These are phyloP conservation scores for Leptinotarsa undecemlineata DNA, from an alignment of 1,140 invertebrate species.

Conservation along the genomic window DNA sequence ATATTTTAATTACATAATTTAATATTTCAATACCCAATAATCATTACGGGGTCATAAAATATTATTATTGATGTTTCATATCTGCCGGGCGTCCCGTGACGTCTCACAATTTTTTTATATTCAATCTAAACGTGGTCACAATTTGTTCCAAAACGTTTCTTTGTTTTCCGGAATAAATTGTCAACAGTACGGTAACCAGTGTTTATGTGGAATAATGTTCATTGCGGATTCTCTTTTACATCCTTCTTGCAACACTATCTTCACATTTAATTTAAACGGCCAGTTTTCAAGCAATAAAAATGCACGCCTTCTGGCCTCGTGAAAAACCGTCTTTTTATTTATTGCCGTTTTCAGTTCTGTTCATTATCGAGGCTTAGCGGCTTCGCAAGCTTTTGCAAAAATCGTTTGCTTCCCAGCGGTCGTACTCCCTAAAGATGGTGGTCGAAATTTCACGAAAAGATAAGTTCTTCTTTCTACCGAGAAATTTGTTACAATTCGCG, in stretches of 20 bases:
- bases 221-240: slow-evolving; percentile 43
- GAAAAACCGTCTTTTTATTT: slow-evolving; percentile 57
- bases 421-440: slow-evolving; percentile 25
- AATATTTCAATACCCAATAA: too few species aligned
- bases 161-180: slow-evolving; percentile 3
- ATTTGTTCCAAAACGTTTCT: background rate
- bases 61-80: too few species aligned
- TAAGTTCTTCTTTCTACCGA: slow-evolving; percentile 49
- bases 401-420: slow-evolving; percentile 17
- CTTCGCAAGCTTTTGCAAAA: background rate
- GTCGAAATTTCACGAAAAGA: slow-evolving; percentile 35
- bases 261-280: slow-evolving; percentile 57
- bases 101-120: background rate
- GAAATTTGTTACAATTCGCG: slow-evolving; percentile 53
- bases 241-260: slow-evolving; percentile 52
- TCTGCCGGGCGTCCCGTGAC: too few species aligned
- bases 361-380: slow-evolving; percentile 33
- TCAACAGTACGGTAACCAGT: slow-evolving; percentile 38
- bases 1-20: too few species aligned
- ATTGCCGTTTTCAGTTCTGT: slow-evolving; percentile 41
- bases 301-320: slow-evolving; percentile 56
- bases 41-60: too few species aligned
- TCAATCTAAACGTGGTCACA: background rate
- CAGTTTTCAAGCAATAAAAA: slow-evolving; percentile 57
- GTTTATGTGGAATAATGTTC: slow-evolving; percentile 46